These are phyloP conservation scores for Protobothrops flavoviridis DNA, from an alignment of 2,113 vertebrate genomes.

Conservation along the genomic window DNA sequence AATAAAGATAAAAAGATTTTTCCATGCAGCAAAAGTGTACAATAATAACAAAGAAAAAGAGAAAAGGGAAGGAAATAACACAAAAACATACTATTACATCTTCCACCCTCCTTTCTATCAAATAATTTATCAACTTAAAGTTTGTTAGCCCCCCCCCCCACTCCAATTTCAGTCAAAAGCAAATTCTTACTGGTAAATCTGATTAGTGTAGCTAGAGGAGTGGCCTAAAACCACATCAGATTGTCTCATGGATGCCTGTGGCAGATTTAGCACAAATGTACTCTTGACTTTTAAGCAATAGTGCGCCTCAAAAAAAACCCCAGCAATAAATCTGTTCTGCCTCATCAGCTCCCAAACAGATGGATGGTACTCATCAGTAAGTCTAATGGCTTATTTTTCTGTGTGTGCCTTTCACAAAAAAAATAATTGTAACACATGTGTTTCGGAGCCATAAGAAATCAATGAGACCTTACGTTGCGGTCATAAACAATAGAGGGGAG, in stretches of 20 bases:
- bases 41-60: no score
- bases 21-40: no score
- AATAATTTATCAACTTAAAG: background rate
- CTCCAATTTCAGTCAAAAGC: background rate
- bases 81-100: no score
- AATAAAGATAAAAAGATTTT: no score
- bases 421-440: constrained; percentile 24
- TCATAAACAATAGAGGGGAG: background rate
- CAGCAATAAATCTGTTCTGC: constrained; percentile 56
- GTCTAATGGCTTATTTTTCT: constrained; percentile 44
- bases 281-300: constrained; percentile 1
- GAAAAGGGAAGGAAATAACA: no score
- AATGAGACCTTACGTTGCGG: constrained; percentile 27
- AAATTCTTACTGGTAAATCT: background rate
- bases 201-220: background rate
- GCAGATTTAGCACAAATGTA: background rate
- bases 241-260: background rate
- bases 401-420: constrained; percentile 21
- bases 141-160: background rate
- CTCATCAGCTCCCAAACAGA: constrained; percentile 61
- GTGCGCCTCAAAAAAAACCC: constrained; percentile 35
- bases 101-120: no score
- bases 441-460: constrained; percentile 20
- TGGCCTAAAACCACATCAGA: background rate
- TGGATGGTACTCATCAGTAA: constrained; percentile 49